phyloP scores from a whole-genome alignment of 1,140 invertebrate species.

The Holotrichia oblita region DNA sequence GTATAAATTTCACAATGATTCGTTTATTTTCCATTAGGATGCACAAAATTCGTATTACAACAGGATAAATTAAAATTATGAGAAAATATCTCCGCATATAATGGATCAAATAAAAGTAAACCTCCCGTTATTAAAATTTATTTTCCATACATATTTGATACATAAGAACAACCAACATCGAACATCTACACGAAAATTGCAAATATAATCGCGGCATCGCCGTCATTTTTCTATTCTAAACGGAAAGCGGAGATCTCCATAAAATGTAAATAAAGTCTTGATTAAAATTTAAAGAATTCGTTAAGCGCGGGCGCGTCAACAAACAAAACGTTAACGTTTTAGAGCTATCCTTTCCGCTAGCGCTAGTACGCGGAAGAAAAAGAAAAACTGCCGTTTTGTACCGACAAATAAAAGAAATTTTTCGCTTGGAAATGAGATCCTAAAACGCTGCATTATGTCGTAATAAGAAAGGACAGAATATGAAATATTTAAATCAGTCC shows the following conservation, averaged over 20 bases:
- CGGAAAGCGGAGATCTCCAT: conserved; percentile 7
- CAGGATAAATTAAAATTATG: no score
- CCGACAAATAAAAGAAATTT: conserved; percentile 20
- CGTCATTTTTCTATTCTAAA: background rate
- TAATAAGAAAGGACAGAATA: conserved; percentile 13
- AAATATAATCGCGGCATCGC: background rate
- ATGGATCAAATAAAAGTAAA: no score
- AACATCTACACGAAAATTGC: no score
- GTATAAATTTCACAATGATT: no score
- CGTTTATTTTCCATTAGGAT: no score
- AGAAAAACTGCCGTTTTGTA: conserved; percentile 7
- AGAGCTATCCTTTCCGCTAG: background rate
- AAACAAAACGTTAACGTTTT: conserved; percentile 17
- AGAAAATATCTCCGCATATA: no score
- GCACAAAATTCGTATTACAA: no score
- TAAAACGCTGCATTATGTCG: conserved; percentile 10
- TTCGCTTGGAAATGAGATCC: conserved; percentile 3
- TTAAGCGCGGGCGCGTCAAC: conserved; percentile 9
- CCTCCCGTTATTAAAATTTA: no score
- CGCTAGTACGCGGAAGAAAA: background rate
- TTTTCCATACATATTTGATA: no score
- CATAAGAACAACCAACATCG: no score
- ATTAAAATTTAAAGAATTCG: conserved; percentile 21
- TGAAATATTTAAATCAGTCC: conserved; percentile 21
- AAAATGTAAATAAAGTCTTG: conserved; percentile 14